Percentiles rank a stretch among this genome's conserved stretches.
These are phyloP conservation scores for Theropithecus gelada DNA, from an alignment of 2,113 vertebrate genomes.

Conservation along the genomic window DNA sequence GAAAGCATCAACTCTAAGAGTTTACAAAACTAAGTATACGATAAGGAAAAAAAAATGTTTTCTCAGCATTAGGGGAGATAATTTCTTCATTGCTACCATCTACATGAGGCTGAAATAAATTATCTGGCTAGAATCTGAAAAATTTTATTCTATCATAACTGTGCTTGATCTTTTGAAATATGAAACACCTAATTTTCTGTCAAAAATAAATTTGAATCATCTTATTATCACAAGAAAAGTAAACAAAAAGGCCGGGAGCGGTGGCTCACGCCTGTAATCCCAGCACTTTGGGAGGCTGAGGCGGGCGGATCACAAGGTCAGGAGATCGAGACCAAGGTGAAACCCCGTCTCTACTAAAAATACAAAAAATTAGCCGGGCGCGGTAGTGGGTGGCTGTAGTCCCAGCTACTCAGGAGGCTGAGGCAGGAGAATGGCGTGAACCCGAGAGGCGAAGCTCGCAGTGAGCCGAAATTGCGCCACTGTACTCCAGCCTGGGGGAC, in stretches of 20 bases:
- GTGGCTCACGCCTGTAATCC: too few relatives aligned
- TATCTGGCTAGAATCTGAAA: neutral
- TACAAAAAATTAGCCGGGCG: too few relatives aligned
- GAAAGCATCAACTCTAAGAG: neutral
- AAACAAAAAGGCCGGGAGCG: neutral
- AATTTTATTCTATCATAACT: neutral
- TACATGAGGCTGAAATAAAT: neutral
- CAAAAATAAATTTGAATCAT: neutral
- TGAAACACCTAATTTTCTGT: neutral
- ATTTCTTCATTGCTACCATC: neutral
- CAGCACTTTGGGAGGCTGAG: too few relatives aligned
- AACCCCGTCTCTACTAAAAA: too few relatives aligned
- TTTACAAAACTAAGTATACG: neutral
- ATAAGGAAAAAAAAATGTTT: neutral
- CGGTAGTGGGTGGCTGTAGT: too few relatives aligned
- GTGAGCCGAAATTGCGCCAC: too few relatives aligned
- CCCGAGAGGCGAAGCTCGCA: too few relatives aligned
- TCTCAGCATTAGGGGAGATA: neutral
- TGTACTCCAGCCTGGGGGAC: too few relatives aligned
- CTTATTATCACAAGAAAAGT: neutral
- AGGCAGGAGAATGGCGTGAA: too few relatives aligned
- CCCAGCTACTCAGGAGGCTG: too few relatives aligned
- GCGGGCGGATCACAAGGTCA: too few relatives aligned
- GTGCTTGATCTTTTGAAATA: neutral
- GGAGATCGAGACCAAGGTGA: too few relatives aligned